A percentile compares a stretch with the other conserved stretches of the same genome.
Evolutionary conservation across 2,113 vertebrate species (phyloP).

Genomic region (Uria aalge): DNA sequence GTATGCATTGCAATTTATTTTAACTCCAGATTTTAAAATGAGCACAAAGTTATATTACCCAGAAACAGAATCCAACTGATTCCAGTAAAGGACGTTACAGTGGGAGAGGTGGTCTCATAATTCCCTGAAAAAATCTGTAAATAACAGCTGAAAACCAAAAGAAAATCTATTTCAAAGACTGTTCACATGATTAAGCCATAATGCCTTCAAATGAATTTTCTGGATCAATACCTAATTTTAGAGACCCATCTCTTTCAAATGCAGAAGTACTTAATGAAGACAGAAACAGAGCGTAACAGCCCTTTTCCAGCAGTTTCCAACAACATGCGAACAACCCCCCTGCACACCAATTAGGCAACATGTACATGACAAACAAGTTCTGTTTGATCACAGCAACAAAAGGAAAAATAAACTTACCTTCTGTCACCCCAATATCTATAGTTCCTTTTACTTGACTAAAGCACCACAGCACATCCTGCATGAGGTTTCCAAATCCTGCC

Average conservation of each 20-base stretch:
- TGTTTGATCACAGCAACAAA: not conserved
- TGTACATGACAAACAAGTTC: not conserved
- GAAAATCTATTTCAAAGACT: not conserved
- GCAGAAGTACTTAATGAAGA: not conserved
- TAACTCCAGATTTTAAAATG: not conserved
- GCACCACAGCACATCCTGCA: constrained; percentile 76
- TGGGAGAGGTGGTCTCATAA: not conserved
- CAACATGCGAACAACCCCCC: rapidly evolving
- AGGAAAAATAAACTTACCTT: constrained; percentile 67
- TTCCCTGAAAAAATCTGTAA: not conserved
- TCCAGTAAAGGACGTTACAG: not conserved
- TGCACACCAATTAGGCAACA: not conserved
- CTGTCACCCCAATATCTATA: constrained; percentile 61
- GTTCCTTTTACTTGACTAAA: constrained; percentile 76
- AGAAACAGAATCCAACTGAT: not conserved
- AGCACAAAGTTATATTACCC: not conserved
- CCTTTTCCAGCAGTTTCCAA: not conserved
- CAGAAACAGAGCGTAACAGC: not conserved
- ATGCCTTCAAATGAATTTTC: not conserved
- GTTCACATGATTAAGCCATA: not conserved
- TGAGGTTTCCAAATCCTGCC: constrained; percentile 70
- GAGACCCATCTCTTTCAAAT: not conserved
- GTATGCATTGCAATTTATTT: not conserved
- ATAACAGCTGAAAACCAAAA: not conserved
- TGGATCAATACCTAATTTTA: not conserved